Percentiles rank a stretch among this genome's conserved stretches.
phyloP scores from a whole-genome alignment of 2,113 vertebrate species.

The Scomber scombrus region DNA sequence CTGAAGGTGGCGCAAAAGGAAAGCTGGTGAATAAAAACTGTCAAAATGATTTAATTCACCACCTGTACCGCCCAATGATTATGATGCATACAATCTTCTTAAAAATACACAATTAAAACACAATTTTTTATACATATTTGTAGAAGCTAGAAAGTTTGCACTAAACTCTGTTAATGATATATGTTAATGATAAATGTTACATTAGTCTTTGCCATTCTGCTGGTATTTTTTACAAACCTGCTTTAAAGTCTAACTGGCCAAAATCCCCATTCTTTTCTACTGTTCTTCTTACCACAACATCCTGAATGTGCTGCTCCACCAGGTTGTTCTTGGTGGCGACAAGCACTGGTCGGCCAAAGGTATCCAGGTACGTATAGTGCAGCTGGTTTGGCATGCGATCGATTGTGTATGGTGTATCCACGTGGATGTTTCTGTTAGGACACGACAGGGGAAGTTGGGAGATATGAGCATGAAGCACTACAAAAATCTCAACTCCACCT shows the following conservation, averaged over 20 bases:
- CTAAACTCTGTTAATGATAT: neutral
- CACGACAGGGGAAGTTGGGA: neutral
- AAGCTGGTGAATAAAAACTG: too few relatives aligned
- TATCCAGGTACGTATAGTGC: slow-evolving; percentile 97
- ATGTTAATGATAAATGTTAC: neutral
- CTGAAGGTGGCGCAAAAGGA: neutral
- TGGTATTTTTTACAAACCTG: neutral
- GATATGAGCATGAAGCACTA: neutral
- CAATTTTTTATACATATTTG: neutral
- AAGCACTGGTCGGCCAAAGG: slow-evolving; percentile 95
- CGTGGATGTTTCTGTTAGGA: slow-evolving; percentile 90
- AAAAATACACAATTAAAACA: too few relatives aligned
- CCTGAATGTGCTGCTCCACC: slow-evolving; percentile 99
- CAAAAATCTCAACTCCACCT: neutral
- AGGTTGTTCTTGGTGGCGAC: slow-evolving; percentile 95
- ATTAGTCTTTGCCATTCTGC: neutral
- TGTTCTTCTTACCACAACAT: slow-evolving; percentile 91
- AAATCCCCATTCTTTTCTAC: neutral
- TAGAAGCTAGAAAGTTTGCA: neutral
- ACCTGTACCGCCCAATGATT: too few relatives aligned
- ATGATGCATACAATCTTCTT: too few relatives aligned
- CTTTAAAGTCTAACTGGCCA: neutral
- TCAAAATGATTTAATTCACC: too few relatives aligned
- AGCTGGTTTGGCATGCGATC: slow-evolving; percentile 90
- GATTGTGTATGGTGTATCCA: slow-evolving; percentile 95